phyloP scores from a whole-genome alignment of 1,140 invertebrate species.

The Ceratina japonica region DNA sequence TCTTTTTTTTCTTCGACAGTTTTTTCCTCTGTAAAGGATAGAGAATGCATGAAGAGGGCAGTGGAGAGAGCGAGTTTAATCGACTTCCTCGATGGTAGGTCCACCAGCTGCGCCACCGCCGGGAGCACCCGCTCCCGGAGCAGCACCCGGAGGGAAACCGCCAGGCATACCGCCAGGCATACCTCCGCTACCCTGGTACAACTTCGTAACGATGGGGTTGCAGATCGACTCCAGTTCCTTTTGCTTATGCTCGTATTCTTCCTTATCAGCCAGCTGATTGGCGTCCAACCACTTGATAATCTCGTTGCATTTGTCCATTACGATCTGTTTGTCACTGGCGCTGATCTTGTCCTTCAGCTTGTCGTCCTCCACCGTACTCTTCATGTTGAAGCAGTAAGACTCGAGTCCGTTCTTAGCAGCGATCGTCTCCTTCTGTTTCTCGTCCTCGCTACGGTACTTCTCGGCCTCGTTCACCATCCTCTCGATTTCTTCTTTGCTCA shows the following conservation, averaged over 20 bases:
- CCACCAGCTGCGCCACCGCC: conserved; percentile 83
- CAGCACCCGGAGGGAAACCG: conserved; percentile 75
- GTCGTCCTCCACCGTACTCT: conserved; percentile 94
- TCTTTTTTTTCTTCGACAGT: conserved; percentile 6
- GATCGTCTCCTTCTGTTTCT: conserved; percentile 93
- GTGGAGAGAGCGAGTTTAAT: conserved; percentile 83
- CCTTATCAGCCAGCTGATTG: conserved; percentile 95
- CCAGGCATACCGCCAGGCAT: conserved; percentile 82
- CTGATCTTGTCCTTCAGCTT: conserved; percentile 95
- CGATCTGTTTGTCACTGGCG: conserved; percentile 91
- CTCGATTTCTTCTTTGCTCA: conserved; percentile 98
- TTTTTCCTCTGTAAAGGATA: conserved; percentile 16
- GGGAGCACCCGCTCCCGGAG: conserved; percentile 81
- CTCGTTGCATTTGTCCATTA: conserved; percentile 95
- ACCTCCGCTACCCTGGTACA: conserved; percentile 89
- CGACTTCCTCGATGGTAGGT: conserved; percentile 97
- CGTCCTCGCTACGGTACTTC: conserved; percentile 95
- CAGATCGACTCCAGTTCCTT: conserved; percentile 92
- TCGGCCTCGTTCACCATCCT: conserved; percentile 98
- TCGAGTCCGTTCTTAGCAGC: conserved; percentile 95
- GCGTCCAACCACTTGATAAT: conserved; percentile 96
- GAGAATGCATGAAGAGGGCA: conserved; percentile 35
- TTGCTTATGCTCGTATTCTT: conserved; percentile 96
- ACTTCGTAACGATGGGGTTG: conserved; percentile 92
- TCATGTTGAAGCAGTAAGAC: conserved; percentile 98